Percentiles rank a stretch among this genome's conserved stretches.
Conservation (phyloP, 2,888 invertebrate genomes). For the Drosophila gaucha region DNA sequence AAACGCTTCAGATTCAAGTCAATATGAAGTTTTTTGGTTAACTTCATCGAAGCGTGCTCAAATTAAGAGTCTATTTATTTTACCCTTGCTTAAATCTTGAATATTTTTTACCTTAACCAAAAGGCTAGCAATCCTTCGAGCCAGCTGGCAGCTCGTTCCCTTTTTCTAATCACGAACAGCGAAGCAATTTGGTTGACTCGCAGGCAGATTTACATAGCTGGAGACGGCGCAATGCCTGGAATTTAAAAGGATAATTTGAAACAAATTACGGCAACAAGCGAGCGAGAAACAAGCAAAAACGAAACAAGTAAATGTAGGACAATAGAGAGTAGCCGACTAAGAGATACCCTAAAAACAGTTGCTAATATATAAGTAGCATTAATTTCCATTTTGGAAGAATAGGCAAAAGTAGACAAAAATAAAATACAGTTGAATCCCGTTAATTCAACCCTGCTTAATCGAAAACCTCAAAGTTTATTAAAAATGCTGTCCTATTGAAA, state of each 20-base stretch:
- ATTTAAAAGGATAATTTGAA: slow-evolving; percentile 79
- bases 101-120: slow-evolving; percentile 19
- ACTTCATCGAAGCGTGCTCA: slow-evolving; percentile 55
- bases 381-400: too few relatives aligned
- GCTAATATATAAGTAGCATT: too few relatives aligned
- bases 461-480: too few relatives aligned
- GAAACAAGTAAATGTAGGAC: not conserved
- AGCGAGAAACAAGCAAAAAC: slow-evolving; percentile 11
- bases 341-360: too few relatives aligned
- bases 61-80: slow-evolving; percentile 76
- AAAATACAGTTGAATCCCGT: too few relatives aligned
- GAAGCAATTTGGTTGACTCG: slow-evolving; percentile 70
- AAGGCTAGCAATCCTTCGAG: not conserved
- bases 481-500: too few relatives aligned
- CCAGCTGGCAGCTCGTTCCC: too few relatives aligned
- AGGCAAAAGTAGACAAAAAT: too few relatives aligned
- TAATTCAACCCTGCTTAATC: too few relatives aligned
- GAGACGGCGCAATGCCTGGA: slow-evolving; percentile 36
- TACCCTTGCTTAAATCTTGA: slow-evolving; percentile 40
- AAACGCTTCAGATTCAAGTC: slow-evolving; percentile 12
- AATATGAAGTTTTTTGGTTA: slow-evolving; percentile 23
- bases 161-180: slow-evolving; percentile 46
- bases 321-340: not conserved
- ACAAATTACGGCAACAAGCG: slow-evolving; percentile 62
- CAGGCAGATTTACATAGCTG: slow-evolving; percentile 21